Base-by-base conservation (phyloP, 2,888 invertebrate species). In the Sylvicola cinctus region DNA sequence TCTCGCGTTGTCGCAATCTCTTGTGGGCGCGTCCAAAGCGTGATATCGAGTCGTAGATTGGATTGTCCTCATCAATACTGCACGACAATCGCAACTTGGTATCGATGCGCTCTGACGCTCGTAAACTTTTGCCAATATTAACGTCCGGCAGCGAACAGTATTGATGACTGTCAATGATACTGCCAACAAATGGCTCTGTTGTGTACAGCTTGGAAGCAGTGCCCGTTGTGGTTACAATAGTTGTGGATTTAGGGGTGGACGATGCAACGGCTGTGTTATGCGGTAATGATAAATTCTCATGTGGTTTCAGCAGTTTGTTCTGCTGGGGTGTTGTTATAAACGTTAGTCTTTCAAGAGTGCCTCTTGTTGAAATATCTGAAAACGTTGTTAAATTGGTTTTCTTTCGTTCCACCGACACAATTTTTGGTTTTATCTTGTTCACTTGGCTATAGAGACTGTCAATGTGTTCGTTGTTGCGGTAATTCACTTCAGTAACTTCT, bases 131-230 rank as follows among this genome's bases (percentile, higher is more conserved):
- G 38, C 74, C 68, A 16, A 71, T 69, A 36, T 71, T 70, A 31
- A 75, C 70, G 51, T 76, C 75, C 7, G 76, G 76, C 40, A 76
- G 55, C 15, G 75, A 75, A 52, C 70, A 68, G 46, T 72, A 77
- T 49, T 74, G 73, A 50, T 75, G 74, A 28, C 14, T 28, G 50
- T 72, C 70, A 40, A 63, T 59, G 39, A 71, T 51, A 20, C 65
- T 63, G 26, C 29, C 34, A 16, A 27, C 13, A 33, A 27, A 27
- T 17, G 25, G 15, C n/a, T 31, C 15, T 3, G 8, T 5, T 31
- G 12, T 11, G 11, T 16, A 16, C 16, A 42, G 23, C 40, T 39
- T 29, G 48, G 46, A 4, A 15, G 3, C 26, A 29, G 17, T 4
- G 11, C 12, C 31, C 15, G n/a, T 20, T 28, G 28, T 28, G 7